Evolutionary conservation across 2,888 invertebrate genomes (phyloP).

Genomic region (Baronia brevicornis): DNA sequence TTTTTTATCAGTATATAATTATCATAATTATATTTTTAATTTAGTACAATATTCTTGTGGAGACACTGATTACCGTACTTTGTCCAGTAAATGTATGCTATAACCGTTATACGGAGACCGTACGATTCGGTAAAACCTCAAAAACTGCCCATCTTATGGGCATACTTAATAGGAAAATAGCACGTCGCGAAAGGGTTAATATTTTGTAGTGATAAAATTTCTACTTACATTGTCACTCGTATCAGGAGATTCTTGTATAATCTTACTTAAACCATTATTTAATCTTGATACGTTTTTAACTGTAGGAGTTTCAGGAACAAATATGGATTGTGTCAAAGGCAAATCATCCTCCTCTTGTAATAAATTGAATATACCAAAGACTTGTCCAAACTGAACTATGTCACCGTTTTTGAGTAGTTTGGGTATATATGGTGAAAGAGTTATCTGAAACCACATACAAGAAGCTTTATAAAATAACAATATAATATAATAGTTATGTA

Average conservation of each 20-base stretch:
- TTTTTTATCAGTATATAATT: too few species aligned
- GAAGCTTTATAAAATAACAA: background rate
- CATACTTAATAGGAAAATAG: too few species aligned
- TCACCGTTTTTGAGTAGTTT: conserved; percentile 52
- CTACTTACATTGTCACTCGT: conserved; percentile 54
- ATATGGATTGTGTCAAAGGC: conserved; percentile 59
- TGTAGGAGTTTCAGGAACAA: conserved; percentile 54
- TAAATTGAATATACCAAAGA: conserved; percentile 56
- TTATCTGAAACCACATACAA: conserved; percentile 38
- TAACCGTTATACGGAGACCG: too few species aligned
- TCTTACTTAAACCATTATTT: conserved; percentile 31
- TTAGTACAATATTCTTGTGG: too few species aligned
- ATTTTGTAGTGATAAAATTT: conserved; percentile 3
- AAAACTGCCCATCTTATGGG: too few species aligned
- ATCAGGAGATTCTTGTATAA: conserved; percentile 62
- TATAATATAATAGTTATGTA: too few species aligned
- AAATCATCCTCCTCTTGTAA: conserved; percentile 48
- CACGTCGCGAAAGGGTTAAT: too few species aligned
- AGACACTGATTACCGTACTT: too few species aligned
- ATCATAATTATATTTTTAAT: too few species aligned
- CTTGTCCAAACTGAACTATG: conserved; percentile 57
- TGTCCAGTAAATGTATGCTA: too few species aligned
- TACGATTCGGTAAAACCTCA: too few species aligned
- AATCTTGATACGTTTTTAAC: conserved; percentile 32
- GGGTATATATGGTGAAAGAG: conserved; percentile 50